phyloP scores from a whole-genome alignment of 2,797 vertebrate species.

The Rhinatrema bivittatum region DNA sequence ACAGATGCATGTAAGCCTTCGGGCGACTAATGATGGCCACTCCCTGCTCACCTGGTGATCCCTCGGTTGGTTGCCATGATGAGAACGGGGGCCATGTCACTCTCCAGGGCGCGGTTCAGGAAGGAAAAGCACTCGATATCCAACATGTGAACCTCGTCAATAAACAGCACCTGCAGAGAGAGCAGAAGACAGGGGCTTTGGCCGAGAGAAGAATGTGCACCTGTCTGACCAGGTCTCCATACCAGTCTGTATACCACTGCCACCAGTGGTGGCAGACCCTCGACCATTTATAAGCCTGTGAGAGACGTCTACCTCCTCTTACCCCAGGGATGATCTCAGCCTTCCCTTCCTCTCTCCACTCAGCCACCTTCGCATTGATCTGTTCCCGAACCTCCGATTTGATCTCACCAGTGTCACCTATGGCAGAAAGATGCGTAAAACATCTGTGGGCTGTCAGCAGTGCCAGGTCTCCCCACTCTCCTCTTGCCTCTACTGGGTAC shows the following conservation, averaged over 20 bases:
- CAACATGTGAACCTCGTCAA: slow-evolving; percentile 92
- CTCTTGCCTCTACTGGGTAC: slow-evolving; percentile 22
- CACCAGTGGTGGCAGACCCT: too few relatives aligned
- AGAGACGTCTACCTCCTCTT: too few relatives aligned
- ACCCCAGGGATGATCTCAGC: slow-evolving; percentile 93
- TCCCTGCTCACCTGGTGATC: slow-evolving; percentile 78
- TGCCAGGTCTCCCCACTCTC: background rate
- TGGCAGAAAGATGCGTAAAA: background rate
- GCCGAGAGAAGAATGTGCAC: too few relatives aligned
- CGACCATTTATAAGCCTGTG: too few relatives aligned
- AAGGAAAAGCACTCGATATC: slow-evolving; percentile 97
- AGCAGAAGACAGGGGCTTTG: background rate
- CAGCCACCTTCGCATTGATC: slow-evolving; percentile 92
- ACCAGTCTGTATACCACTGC: too few relatives aligned
- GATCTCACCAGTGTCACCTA: slow-evolving; percentile 89
- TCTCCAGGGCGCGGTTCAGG: slow-evolving; percentile 89
- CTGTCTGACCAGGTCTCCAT: too few relatives aligned
- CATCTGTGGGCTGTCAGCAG: background rate
- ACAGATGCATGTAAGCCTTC: too few relatives aligned
- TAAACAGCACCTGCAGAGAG: slow-evolving; percentile 76
- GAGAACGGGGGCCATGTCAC: slow-evolving; percentile 86
- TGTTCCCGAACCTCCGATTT: slow-evolving; percentile 91
- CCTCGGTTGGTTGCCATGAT: slow-evolving; percentile 96
- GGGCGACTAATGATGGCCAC: too few relatives aligned
- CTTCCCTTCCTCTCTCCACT: slow-evolving; percentile 93